These are phyloP conservation scores for Romanomermis culicivorax DNA, from an alignment of 2,888 invertebrate species.

Conservation along the genomic window DNA sequence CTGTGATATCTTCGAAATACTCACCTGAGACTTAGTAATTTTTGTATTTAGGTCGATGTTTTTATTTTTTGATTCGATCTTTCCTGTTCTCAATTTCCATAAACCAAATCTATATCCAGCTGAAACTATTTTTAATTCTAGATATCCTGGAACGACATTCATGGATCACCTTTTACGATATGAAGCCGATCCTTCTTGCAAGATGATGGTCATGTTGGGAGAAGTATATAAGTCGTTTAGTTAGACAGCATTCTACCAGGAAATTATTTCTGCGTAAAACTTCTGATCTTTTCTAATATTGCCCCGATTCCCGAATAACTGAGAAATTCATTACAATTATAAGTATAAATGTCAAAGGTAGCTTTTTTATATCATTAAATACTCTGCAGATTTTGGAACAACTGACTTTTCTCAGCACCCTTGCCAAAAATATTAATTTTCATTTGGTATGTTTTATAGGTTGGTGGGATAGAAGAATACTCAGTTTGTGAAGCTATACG, in stretches of 20 bases:
- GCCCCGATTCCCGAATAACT: not conserved
- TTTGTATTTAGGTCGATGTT: not conserved
- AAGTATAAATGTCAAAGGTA: no score
- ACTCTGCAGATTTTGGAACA: no score
- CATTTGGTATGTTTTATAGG: slow-evolving; percentile 43
- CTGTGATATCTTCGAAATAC: no score
- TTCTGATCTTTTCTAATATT: not conserved
- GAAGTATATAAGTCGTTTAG: slow-evolving; percentile 34
- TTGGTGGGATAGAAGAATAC: slow-evolving; percentile 96
- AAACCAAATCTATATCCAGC: no score
- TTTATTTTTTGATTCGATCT: not conserved
- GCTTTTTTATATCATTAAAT: no score
- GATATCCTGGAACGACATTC: slow-evolving; percentile 92
- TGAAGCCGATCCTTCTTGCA: slow-evolving; percentile 45
- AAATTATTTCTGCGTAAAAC: not conserved
- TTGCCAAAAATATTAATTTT: no score
- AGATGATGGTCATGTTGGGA: slow-evolving; percentile 81
- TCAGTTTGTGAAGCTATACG: slow-evolving; percentile 71
- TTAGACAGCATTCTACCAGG: no score
- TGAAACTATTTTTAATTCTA: slow-evolving; percentile 23
- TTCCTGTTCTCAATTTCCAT: not conserved
- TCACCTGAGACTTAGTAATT: no score
- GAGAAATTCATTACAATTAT: no score
- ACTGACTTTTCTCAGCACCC: no score
- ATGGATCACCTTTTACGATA: slow-evolving; percentile 83